A percentile compares a stretch with the other conserved stretches of the same genome.
These are phyloP conservation scores for Colletes latitarsis DNA, from an alignment of 1,140 invertebrate genomes.

Conservation along the genomic window DNA sequence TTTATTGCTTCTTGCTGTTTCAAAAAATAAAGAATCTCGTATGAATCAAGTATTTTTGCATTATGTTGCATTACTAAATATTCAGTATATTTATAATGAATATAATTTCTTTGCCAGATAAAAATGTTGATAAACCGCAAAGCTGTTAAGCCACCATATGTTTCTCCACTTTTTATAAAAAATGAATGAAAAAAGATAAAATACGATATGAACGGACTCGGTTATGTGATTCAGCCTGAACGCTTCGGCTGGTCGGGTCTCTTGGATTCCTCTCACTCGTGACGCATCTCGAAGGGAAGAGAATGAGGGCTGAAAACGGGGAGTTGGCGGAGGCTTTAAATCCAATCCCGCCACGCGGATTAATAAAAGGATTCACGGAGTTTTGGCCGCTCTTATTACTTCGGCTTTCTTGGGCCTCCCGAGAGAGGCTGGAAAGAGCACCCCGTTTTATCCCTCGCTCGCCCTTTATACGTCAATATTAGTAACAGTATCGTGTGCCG, in stretches of 20 bases:
- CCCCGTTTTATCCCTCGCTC: not conserved
- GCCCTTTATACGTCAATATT: slow-evolving; percentile 70
- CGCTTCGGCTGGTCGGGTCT: slow-evolving; percentile 16
- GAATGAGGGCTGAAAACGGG: slow-evolving; percentile 37
- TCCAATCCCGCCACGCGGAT: slow-evolving; percentile 77
- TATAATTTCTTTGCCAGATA: too few species aligned
- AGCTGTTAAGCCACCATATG: too few species aligned
- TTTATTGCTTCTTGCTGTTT: too few species aligned
- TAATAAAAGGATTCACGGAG: slow-evolving; percentile 79
- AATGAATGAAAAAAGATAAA: not conserved
- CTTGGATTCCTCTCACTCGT: slow-evolving; percentile 5
- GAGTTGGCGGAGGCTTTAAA: slow-evolving; percentile 67
- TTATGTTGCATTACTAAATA: too few species aligned
- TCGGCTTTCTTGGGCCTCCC: slow-evolving; percentile 68
- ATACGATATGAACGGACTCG: slow-evolving; percentile 14
- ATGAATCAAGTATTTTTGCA: too few species aligned
- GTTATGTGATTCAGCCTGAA: not conserved
- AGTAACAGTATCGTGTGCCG: slow-evolving; percentile 46
- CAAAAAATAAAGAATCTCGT: too few species aligned
- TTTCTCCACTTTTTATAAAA: too few species aligned
- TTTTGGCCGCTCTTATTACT: slow-evolving; percentile 78
- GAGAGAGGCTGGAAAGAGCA: not conserved
- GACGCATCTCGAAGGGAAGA: slow-evolving; percentile 7
- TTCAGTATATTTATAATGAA: too few species aligned
- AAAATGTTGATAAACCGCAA: too few species aligned